Conservation (phyloP, 2,797 vertebrate genomes). For the Passerculus sandwichensis region DNA sequence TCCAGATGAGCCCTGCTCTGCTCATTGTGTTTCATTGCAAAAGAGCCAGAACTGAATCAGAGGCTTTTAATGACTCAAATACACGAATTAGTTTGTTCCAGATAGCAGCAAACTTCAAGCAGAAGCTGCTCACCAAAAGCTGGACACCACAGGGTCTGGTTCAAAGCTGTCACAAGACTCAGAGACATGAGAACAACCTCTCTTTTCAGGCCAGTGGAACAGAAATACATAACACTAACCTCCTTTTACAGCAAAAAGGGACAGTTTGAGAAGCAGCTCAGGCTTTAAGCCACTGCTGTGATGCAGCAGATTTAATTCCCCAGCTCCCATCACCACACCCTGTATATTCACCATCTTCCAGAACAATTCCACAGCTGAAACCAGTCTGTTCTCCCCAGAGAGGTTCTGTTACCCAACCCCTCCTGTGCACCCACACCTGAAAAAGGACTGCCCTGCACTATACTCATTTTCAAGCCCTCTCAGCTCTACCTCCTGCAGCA, state of each 20-base stretch:
- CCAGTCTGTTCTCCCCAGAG: neutral
- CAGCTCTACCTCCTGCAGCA: neutral
- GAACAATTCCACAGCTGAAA: neutral
- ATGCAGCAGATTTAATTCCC: neutral
- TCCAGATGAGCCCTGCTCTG: conserved; percentile 27
- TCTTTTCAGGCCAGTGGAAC: neutral
- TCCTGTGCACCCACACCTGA: neutral
- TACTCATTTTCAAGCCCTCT: neutral
- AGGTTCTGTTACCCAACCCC: neutral
- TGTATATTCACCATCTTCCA: neutral
- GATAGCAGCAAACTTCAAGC: conserved; percentile 10
- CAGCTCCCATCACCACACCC: neutral
- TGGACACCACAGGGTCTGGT: neutral
- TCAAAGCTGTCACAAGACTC: conserved; percentile 29
- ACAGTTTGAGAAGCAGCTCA: neutral
- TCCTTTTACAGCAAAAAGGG: neutral
- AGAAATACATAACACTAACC: neutral
- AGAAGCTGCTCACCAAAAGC: conserved; percentile 11
- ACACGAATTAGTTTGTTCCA: neutral
- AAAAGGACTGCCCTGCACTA: neutral
- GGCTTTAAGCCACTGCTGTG: neutral
- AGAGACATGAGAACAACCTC: neutral
- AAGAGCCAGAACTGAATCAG: conserved; percentile 48
- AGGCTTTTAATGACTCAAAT: conserved; percentile 24
- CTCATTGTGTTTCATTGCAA: neutral